phyloP scores from a whole-genome alignment of 2,888 invertebrate species.

The Drosophila cracens region DNA sequence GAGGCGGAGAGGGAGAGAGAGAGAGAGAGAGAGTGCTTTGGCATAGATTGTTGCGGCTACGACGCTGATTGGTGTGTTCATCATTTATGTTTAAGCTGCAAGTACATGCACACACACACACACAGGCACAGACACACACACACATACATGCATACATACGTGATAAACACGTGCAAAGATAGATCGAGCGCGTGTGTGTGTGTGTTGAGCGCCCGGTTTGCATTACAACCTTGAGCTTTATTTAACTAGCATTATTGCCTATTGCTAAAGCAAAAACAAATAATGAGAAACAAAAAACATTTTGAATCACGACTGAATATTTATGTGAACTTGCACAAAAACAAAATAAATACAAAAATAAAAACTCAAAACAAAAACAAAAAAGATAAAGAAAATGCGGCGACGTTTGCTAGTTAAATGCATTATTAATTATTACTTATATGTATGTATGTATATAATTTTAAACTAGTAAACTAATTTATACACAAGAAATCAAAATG shows the following conservation, averaged over 20 bases:
- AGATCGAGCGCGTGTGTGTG: slow-evolving; percentile 27
- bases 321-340: slow-evolving; percentile 71
- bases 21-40: neutral
- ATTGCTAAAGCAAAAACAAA: slow-evolving; percentile 26
- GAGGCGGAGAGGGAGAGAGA: neutral
- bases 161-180: slow-evolving; percentile 1
- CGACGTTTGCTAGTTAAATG: slow-evolving; percentile 38
- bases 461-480: slow-evolving; percentile 65
- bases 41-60: slow-evolving; percentile 1
- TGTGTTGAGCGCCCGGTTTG: slow-evolving; percentile 48
- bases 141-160: neutral
- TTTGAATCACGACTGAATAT: slow-evolving; percentile 77
- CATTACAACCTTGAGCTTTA: slow-evolving; percentile 73
- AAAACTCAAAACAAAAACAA: slow-evolving; percentile 18
- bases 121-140: neutral
- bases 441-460: slow-evolving; percentile 64
- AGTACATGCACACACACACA: slow-evolving; percentile 36
- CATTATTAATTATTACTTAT: slow-evolving; percentile 41
- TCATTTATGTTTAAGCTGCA: slow-evolving; percentile 58
- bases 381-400: slow-evolving; percentile 17
- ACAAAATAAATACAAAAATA: neutral
- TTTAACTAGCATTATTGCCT: slow-evolving; percentile 43
- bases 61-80: slow-evolving; percentile 32
- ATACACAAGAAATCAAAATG: slow-evolving; percentile 57
- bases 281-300: slow-evolving; percentile 41